phyloP scores from a whole-genome alignment of 2,888 invertebrate species.

The Phorcus lineatus region DNA sequence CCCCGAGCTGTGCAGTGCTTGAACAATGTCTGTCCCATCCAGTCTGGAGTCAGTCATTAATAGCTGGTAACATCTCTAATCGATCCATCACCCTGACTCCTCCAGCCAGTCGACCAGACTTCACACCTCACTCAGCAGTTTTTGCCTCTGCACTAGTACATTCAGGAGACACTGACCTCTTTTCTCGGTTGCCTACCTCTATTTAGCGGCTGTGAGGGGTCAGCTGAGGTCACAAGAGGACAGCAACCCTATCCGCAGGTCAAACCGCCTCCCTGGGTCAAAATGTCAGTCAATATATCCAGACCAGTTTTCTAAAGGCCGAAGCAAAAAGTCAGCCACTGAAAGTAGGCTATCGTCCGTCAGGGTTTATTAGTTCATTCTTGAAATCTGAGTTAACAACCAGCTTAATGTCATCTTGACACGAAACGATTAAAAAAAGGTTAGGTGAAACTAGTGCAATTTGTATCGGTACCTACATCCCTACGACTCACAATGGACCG shows the following conservation, averaged over 20 bases:
- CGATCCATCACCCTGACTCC: not conserved
- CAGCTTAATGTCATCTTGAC: not conserved
- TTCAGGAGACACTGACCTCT: conserved; percentile 12
- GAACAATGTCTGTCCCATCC: no score
- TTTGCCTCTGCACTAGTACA: not conserved
- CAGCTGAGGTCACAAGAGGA: conserved; percentile 14
- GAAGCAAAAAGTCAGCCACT: not conserved
- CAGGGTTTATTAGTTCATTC: not conserved
- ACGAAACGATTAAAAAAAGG: not conserved
- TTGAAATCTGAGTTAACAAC: not conserved
- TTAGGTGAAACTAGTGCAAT: not conserved
- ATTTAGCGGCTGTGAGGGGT: not conserved
- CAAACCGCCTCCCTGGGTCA: not conserved
- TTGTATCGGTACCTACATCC: not conserved
- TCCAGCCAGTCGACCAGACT: not conserved
- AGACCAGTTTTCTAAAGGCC: not conserved
- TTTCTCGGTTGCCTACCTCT: conserved; percentile 22
- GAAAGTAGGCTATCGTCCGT: not conserved
- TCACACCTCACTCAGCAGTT: not conserved
- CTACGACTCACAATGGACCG: not conserved
- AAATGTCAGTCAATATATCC: conserved; percentile 23
- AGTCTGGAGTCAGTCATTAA: no score
- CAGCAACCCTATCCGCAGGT: conserved; percentile 17
- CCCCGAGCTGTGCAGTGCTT: no score
- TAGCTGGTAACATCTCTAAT: not conserved